These are phyloP conservation scores for Drosophila pseudotalamancana DNA, from an alignment of 2,888 invertebrate genomes.

Conservation along the genomic window DNA sequence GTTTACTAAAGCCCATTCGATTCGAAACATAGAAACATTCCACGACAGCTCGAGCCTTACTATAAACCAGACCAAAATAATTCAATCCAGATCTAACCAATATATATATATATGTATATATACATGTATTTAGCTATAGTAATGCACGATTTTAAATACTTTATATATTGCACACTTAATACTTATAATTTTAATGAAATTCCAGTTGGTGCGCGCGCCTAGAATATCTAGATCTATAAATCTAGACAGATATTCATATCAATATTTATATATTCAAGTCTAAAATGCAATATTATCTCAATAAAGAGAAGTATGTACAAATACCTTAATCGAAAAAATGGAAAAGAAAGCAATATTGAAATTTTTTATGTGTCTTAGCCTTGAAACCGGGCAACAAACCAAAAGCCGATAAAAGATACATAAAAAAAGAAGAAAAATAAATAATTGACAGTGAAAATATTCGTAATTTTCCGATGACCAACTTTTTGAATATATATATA, in stretches of 20 bases:
- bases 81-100: too few species aligned
- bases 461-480: too few species aligned
- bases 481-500: too few species aligned
- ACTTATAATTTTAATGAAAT: constrained; percentile 4
- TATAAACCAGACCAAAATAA: too few species aligned
- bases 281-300: constrained; percentile 28
- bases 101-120: not conserved
- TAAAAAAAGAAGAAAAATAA: not conserved
- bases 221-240: constrained; percentile 13
- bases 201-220: constrained; percentile 17
- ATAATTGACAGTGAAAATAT: too few species aligned
- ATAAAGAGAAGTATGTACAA: constrained; percentile 35
- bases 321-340: constrained; percentile 24
- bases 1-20: too few species aligned
- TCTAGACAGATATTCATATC: constrained; percentile 10
- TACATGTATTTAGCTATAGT: constrained; percentile 10
- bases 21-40: too few species aligned
- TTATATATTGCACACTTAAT: constrained; percentile 1
- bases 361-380: not conserved
- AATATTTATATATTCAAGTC: constrained; percentile 27
- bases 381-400: not conserved
- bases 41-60: too few species aligned
- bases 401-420: not conserved
- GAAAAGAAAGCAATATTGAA: too few species aligned
- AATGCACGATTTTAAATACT: constrained; percentile 46